These are phyloP conservation scores for Acinonyx jubatus DNA, from an alignment of 2,113 vertebrate species.

Conservation along the genomic window DNA sequence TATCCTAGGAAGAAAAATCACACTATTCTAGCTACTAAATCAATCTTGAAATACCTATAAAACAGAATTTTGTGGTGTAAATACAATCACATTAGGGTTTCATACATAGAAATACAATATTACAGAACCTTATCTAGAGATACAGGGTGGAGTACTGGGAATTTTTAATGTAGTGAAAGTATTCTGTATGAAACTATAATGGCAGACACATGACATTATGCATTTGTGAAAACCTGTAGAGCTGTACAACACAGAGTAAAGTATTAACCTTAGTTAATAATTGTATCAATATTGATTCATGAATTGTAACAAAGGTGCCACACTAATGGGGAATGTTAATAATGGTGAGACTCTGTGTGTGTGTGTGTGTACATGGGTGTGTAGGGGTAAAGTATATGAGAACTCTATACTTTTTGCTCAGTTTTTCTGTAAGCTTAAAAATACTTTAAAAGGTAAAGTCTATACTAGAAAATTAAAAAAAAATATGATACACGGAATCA, in stretches of 20 bases:
- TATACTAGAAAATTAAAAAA: background rate
- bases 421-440: background rate
- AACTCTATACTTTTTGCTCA: background rate
- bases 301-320: background rate
- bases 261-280: background rate
- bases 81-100: background rate
- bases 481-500: background rate
- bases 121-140: background rate
- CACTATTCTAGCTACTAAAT: background rate
- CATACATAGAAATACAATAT: background rate
- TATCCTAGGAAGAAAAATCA: background rate
- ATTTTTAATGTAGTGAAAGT: background rate
- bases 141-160: background rate
- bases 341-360: background rate
- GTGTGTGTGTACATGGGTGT: background rate
- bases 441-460: background rate
- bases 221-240: background rate
- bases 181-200: background rate
- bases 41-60: background rate
- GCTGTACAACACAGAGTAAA: background rate
- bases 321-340: background rate
- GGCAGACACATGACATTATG: background rate
- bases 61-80: conserved; percentile 13
- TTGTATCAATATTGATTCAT: background rate
- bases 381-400: background rate